A percentile compares a stretch with the other conserved stretches of the same genome.
Evolutionary conservation across 2,888 invertebrate species (phyloP).

Genomic region (Thecocarcelia acutangulata): DNA sequence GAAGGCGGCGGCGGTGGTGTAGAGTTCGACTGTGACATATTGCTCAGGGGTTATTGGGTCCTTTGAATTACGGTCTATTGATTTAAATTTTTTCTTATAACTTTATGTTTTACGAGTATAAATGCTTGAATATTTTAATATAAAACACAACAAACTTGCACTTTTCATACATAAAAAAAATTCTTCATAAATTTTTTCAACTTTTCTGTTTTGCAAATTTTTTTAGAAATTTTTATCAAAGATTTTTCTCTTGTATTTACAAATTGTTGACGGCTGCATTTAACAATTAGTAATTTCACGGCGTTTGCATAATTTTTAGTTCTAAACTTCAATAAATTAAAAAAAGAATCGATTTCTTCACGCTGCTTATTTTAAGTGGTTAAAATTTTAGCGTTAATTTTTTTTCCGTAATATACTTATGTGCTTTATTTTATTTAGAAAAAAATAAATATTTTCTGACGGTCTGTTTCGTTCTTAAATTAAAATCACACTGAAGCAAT

Average conservation of each 20-base stretch:
- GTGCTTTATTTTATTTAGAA: background rate
- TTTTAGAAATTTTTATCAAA: background rate
- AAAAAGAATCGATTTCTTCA: constrained; percentile 22
- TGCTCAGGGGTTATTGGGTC: background rate
- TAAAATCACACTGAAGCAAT: constrained; percentile 75
- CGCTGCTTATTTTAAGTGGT: constrained; percentile 22
- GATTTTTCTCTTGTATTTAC: background rate
- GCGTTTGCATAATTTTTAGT: constrained; percentile 15
- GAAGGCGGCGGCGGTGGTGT: constrained; percentile 74
- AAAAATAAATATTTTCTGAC: constrained; percentile 8
- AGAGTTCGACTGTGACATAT: constrained; percentile 69
- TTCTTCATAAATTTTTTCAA: constrained; percentile 45
- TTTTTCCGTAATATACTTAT: background rate
- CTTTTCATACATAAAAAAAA: constrained; percentile 14
- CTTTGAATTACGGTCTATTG: constrained; percentile 15
- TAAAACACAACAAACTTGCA: constrained; percentile 63
- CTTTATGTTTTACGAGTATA: constrained; percentile 31
- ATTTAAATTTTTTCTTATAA: constrained; percentile 50
- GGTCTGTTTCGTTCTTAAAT: constrained; percentile 74
- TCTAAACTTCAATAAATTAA: constrained; percentile 17
- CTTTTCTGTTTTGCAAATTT: constrained; percentile 19
- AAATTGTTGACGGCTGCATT: constrained; percentile 20
- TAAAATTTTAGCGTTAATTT: background rate
- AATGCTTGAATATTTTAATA: constrained; percentile 9
- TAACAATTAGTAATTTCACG: constrained; percentile 36